Conservation (phyloP, 2,113 vertebrate genomes). For the Salminus brasiliensis region DNA sequence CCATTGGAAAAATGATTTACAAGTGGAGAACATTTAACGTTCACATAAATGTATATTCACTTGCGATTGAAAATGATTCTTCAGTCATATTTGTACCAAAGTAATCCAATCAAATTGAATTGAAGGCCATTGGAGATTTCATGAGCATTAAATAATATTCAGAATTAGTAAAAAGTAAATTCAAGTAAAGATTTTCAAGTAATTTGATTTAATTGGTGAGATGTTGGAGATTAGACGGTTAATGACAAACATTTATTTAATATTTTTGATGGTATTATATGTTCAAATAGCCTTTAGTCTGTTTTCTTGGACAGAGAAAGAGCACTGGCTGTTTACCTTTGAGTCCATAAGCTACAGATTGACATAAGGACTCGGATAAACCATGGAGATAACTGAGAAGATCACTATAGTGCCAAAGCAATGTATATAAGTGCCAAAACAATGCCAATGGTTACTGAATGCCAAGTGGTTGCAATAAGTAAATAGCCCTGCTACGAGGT, state of each 20-base stretch:
- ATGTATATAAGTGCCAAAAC: constrained; percentile 9
- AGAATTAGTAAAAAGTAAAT: no score
- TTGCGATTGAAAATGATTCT: no score
- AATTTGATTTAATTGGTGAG: neutral
- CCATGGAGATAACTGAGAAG: neutral
- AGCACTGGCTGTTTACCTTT: neutral
- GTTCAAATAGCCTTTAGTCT: neutral
- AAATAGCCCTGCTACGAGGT: constrained; percentile 1
- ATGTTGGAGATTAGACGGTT: no score
- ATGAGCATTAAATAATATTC: no score
- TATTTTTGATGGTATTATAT: no score
- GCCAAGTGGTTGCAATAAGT: neutral
- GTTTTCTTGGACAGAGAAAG: neutral
- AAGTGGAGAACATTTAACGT: no score
- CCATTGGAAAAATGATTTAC: no score
- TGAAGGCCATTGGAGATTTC: no score
- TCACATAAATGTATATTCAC: no score
- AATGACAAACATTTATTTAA: no score
- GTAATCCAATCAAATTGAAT: no score
- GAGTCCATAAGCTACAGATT: neutral
- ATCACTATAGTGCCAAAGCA: constrained; percentile 3
- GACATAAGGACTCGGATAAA: neutral
- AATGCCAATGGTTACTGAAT: neutral
- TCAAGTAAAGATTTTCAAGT: neutral
- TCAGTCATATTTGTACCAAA: no score